phyloP scores from a whole-genome alignment of 37 sponge, comb jelly and placozoan genomes.

The Beroe forskalii region DNA sequence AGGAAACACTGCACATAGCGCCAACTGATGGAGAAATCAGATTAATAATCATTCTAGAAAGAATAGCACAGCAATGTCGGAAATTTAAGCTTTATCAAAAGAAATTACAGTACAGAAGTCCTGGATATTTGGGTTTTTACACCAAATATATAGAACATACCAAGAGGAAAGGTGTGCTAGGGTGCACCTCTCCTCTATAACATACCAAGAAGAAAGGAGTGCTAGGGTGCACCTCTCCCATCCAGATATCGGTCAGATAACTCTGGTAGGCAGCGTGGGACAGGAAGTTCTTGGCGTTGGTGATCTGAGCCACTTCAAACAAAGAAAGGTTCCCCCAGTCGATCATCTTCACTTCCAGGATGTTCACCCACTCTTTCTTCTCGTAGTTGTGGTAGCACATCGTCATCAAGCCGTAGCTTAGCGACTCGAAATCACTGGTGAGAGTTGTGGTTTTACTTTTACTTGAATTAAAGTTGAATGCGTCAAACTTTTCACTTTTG shows the following conservation, averaged over 20 bases:
- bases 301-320: slow-evolving; percentile 56
- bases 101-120: too few species aligned
- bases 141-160: too few species aligned
- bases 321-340: slow-evolving; percentile 60
- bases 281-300: slow-evolving; percentile 57
- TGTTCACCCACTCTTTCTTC: slow-evolving; percentile 64
- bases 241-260: slow-evolving; percentile 64
- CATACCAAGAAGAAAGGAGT: slow-evolving; percentile 59
- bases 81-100: too few species aligned
- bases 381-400: slow-evolving; percentile 64
- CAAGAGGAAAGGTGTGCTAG: slow-evolving; percentile 57
- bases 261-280: slow-evolving; percentile 63
- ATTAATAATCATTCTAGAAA: too few species aligned
- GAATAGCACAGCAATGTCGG: too few species aligned
- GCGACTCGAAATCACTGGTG: slow-evolving; percentile 56
- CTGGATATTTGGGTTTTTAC: too few species aligned
- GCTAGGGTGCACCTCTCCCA: slow-evolving; percentile 60
- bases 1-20: slow-evolving; percentile 45
- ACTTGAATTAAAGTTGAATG: too few species aligned
- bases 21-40: slow-evolving; percentile 12
- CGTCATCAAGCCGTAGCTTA: slow-evolving; percentile 63
- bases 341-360: slow-evolving; percentile 57
- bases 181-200: slow-evolving; percentile 47
- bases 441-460: neutral
- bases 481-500: too few species aligned